Evolutionary conservation across 2,113 vertebrate species (phyloP).

Genomic region (Megaleporinus macrocephalus): DNA sequence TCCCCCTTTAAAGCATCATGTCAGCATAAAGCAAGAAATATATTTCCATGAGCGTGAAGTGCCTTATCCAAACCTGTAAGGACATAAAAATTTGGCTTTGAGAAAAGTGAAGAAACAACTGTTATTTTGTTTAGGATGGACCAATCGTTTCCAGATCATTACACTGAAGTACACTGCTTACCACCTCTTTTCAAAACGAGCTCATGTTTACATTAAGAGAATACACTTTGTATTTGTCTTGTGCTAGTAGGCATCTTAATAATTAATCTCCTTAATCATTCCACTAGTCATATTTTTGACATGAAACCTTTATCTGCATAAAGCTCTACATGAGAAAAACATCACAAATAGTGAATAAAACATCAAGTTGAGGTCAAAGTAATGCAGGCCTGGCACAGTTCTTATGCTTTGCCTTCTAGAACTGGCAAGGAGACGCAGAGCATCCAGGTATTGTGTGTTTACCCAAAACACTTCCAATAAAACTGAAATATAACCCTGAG

Average conservation of each 20-base stretch:
- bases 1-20: too few species aligned
- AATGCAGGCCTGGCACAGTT: background rate
- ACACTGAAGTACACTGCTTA: too few species aligned
- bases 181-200: too few species aligned
- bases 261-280: background rate
- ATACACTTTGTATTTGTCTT: background rate
- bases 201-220: too few species aligned
- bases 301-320: background rate
- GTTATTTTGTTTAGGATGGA: too few species aligned
- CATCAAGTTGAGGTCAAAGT: background rate
- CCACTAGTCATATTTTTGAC: background rate
- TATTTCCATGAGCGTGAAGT: too few species aligned
- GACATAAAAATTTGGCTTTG: too few species aligned
- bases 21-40: too few species aligned
- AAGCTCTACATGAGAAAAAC: background rate
- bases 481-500: background rate
- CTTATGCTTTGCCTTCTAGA: background rate
- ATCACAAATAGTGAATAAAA: constrained; percentile 15
- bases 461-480: constrained; percentile 1
- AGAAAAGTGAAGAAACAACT: too few species aligned
- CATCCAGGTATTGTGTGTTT: background rate
- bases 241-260: background rate
- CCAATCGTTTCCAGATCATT: too few species aligned
- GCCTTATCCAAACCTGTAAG: too few species aligned
- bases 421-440: background rate